These are phyloP conservation scores for Ophioderma brevispina DNA, from an alignment of 35 echinoderm and acorn worm genomes.

Conservation along the genomic window DNA sequence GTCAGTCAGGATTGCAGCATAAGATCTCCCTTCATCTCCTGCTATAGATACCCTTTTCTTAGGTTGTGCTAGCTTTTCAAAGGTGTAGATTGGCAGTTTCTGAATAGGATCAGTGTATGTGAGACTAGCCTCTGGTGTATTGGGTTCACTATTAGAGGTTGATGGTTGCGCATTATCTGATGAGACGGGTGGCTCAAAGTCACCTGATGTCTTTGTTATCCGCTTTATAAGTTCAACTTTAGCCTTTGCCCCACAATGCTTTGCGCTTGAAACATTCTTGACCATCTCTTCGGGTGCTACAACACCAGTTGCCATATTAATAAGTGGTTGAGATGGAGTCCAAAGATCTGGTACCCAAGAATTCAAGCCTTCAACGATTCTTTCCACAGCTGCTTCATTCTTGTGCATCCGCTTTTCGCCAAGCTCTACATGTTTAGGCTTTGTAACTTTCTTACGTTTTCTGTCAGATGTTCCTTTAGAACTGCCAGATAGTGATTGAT, in stretches of 20 bases:
- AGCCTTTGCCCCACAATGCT: background rate
- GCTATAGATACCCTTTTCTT: background rate
- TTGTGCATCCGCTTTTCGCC: background rate
- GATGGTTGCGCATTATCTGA: background rate
- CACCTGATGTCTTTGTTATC: background rate
- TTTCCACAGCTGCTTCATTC: background rate
- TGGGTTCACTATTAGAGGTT: background rate
- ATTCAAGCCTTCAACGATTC: background rate
- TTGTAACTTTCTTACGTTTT: background rate
- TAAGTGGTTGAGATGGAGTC: background rate
- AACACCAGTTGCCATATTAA: background rate
- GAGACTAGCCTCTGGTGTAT: background rate
- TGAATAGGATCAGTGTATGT: background rate
- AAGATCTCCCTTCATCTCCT: background rate
- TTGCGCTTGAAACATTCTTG: background rate
- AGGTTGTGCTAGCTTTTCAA: background rate
- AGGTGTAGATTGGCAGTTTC: background rate
- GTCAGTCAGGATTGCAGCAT: background rate
- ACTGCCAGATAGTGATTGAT: conserved; percentile 6
- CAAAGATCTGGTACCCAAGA: background rate
- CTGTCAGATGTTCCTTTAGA: background rate
- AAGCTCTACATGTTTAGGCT: background rate
- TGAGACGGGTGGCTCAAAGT: background rate
- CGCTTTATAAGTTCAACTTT: background rate
- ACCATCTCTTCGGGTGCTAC: background rate